phyloP scores from a whole-genome alignment of 64 coral and sea anemone genomes.

The Cladopsammia gracilis region DNA sequence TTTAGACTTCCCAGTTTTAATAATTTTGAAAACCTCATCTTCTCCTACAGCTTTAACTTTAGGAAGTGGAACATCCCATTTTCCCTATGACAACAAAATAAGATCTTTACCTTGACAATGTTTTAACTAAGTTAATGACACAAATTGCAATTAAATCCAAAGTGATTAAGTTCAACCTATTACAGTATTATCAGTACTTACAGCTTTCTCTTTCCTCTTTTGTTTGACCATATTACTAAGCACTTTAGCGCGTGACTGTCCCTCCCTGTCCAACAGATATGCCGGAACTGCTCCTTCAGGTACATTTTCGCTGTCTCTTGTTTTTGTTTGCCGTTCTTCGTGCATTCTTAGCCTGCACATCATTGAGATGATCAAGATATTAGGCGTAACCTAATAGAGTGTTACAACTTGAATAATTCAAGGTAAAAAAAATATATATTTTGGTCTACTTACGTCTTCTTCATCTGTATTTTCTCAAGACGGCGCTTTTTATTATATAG shows the following conservation, averaged over 20 bases:
- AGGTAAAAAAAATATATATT: neutral
- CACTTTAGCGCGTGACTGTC: constrained; percentile 94
- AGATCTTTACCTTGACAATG: neutral
- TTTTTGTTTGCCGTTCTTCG: constrained; percentile 92
- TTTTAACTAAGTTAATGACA: neutral
- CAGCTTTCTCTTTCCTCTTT: constrained; percentile 98
- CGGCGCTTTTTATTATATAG: constrained; percentile 96
- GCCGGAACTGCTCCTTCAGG: constrained; percentile 97
- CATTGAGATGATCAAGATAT: neutral
- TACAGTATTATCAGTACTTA: constrained; percentile 43
- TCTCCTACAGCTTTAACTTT: constrained; percentile 98
- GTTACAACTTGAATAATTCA: neutral
- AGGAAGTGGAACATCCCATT: constrained; percentile 98
- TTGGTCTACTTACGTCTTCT: constrained; percentile 87
- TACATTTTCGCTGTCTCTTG: constrained; percentile 91
- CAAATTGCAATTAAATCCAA: no score
- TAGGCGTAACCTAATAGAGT: neutral
- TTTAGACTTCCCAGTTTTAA: constrained; percentile 97
- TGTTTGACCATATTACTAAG: constrained; percentile 99
- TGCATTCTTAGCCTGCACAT: constrained; percentile 85
- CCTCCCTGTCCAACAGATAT: constrained; percentile 95
- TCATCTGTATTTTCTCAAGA: constrained; percentile 99
- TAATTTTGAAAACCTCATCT: constrained; percentile 97
- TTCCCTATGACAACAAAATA: constrained; percentile 71
- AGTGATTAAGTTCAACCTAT: no score